Evolutionary conservation across 2,797 vertebrate genomes (phyloP), one percentile per base, ranked within the genome.

Genomic region (Mormyrus hasselquistii): DNA sequence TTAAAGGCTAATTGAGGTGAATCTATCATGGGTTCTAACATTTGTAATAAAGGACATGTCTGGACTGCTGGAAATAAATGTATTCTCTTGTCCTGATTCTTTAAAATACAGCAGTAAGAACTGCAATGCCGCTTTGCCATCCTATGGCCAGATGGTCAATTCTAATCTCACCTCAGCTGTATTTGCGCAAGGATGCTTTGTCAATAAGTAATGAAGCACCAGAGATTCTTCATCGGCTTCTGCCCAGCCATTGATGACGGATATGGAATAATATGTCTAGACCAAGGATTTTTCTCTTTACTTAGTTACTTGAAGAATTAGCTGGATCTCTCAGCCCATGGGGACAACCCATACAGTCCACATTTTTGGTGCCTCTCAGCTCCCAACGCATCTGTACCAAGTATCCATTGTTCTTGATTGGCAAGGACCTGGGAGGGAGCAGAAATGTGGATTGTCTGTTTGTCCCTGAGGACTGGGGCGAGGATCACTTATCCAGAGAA

Each of bases 1-100:
- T 96, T 96, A 96, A 96, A 96, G 95, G 95, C 93, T 97, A 97
- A 97, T 97, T 96, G 95, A 96, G 95, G 95, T 96, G 95, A 97
- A 95, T 96, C 95, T 95, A 96, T 97, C 96, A 96, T 94, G 96
- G 94, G 91, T 94, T 95, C 90, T 88, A 94, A 94, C 94, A 94
- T 95, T 94, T 92, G 92, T 94, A 34, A 88, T 88, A 86, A 91
- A 90, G 89, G 73, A 44, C 88, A 90, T 84, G 50, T 57, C 16
- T 41, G 62, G 6, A 19, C 55, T 87, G 19, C 57, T 59, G 85
- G 50, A 87, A 55, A 87, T 59, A 52, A 87, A 87, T 87, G 38
- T 9, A 57, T 22, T 55, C 86, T 87, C 41, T 34, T 47, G 57
- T 41, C 12, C 41, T 34, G 9, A 5, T 49, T 87, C 87, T 47